Evolutionary conservation across 2,888 invertebrate species (phyloP).

Genomic region (Rugalucina vietnamica): DNA sequence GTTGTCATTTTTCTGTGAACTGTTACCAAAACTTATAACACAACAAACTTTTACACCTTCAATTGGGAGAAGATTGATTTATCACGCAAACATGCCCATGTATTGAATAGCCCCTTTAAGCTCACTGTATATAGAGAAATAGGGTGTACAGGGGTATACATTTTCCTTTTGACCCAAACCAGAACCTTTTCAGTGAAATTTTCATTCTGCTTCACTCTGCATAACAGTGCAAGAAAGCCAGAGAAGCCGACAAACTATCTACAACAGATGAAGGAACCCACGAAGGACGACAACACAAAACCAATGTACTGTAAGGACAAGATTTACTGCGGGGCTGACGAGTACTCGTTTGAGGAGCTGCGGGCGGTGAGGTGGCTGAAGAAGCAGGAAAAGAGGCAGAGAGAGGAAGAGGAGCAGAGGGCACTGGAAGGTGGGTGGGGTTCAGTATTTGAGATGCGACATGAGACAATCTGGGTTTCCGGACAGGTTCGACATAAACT

Average conservation of each 20-base stretch:
- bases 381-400: slow-evolving; percentile 59
- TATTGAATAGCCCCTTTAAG: too few species aligned
- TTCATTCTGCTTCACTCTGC: neutral
- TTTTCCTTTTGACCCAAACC: neutral
- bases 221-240: slow-evolving; percentile 71
- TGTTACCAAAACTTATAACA: too few species aligned
- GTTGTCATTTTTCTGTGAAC: too few species aligned
- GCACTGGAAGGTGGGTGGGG: slow-evolving; percentile 44
- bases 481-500: too few species aligned
- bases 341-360: slow-evolving; percentile 92
- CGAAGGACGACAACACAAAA: slow-evolving; percentile 85
- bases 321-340: slow-evolving; percentile 87
- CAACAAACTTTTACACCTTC: too few species aligned
- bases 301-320: slow-evolving; percentile 89
- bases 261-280: slow-evolving; percentile 51
- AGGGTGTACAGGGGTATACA: neutral
- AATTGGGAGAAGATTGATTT: too few species aligned
- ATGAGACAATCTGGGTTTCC: too few species aligned
- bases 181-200: too few species aligned
- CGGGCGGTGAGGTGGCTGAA: slow-evolving; percentile 84
- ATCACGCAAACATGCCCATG: too few species aligned
- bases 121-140: too few species aligned
- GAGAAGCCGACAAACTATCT: slow-evolving; percentile 63
- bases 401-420: slow-evolving; percentile 59
- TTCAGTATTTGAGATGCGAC: too few species aligned